Evolutionary conservation across 1,140 invertebrate species (phyloP).

Genomic region (Drosophila leontia): DNA sequence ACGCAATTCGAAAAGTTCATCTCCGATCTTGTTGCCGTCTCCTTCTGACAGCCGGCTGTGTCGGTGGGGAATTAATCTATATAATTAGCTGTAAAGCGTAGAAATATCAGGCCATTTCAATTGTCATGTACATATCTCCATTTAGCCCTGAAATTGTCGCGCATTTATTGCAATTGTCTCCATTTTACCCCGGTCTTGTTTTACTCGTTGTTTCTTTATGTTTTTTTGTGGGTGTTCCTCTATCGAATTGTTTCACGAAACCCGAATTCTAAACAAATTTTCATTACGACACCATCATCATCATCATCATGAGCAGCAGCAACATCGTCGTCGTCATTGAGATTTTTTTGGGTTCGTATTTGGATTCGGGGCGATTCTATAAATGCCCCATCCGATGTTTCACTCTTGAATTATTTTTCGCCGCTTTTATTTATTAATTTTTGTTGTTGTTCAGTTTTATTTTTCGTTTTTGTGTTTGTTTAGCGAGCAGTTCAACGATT

Average conservation of each 20-base stretch:
- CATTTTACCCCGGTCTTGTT: conserved; percentile 5
- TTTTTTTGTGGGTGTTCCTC: conserved; percentile 16
- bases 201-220: background rate
- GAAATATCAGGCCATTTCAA: conserved; percentile 45
- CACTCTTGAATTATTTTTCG: conserved; percentile 43
- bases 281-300: conserved; percentile 71
- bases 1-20: conserved; percentile 73
- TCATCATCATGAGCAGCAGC: conserved; percentile 41
- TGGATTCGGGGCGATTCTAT: conserved; percentile 45
- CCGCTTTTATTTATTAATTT: conserved; percentile 40
- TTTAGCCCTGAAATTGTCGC: conserved; percentile 71
- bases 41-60: conserved; percentile 1
- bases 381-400: conserved; percentile 64
- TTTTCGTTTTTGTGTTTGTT: conserved; percentile 21
- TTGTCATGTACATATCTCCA: conserved; percentile 46
- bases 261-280: conserved; percentile 73
- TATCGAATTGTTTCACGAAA: conserved; percentile 63
- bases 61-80: conserved; percentile 63
- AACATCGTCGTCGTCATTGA: conserved; percentile 31
- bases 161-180: conserved; percentile 48
- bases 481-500: conserved; percentile 28
- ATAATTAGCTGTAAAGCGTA: conserved; percentile 67
- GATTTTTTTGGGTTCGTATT: conserved; percentile 28
- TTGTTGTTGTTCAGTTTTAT: conserved; percentile 1
- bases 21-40: conserved; percentile 40